phyloP scores from a whole-genome alignment of 2,113 vertebrate genomes.

The Hippolais icterina region DNA sequence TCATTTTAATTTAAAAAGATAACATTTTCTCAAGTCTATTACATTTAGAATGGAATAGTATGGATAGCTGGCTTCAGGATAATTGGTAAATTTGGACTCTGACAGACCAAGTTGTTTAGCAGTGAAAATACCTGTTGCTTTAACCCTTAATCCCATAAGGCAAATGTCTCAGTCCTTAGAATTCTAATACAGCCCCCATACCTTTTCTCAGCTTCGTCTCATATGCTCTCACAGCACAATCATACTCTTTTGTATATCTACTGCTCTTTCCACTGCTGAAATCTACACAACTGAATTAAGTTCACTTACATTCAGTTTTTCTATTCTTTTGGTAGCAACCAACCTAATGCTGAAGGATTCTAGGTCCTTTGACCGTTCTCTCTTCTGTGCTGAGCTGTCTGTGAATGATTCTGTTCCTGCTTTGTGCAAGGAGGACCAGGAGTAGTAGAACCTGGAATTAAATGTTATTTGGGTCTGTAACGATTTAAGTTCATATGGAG shows the following conservation, averaged over 20 bases:
- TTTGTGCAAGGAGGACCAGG: background rate
- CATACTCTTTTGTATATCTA: background rate
- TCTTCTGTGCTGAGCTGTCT: background rate
- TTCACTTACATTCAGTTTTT: background rate
- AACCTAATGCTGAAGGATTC: background rate
- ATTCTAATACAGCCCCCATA: background rate
- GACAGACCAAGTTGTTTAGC: conserved; percentile 50
- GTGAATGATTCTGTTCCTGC: background rate
- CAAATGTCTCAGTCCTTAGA: background rate
- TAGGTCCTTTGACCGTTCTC: background rate
- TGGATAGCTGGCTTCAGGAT: conserved; percentile 60
- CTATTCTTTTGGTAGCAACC: background rate
- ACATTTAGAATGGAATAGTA: conserved; percentile 57
- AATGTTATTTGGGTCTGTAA: background rate
- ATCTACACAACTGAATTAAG: background rate
- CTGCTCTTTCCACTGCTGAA: background rate
- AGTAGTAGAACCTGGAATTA: background rate
- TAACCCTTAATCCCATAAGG: background rate
- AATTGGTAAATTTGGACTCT: conserved; percentile 68
- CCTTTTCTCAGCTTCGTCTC: background rate
- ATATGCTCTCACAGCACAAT: background rate
- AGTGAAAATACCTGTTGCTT: background rate
- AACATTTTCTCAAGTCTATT: conserved; percentile 59
- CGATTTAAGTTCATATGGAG: background rate
- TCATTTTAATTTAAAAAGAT: conserved; percentile 47